phyloP scores from a whole-genome alignment of 1,140 invertebrate genomes.

The Drosophila tani region DNA sequence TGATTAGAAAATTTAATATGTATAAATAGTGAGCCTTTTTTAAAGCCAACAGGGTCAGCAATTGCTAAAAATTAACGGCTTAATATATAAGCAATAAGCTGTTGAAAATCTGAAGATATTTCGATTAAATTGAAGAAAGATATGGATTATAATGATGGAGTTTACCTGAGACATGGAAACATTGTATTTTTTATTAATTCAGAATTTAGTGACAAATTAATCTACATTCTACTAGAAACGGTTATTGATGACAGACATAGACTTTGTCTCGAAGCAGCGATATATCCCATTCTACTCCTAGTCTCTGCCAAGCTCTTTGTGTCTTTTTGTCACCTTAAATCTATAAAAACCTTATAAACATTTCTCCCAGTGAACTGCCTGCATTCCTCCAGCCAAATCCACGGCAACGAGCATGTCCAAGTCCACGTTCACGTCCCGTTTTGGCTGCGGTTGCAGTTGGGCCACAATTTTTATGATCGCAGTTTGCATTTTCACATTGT shows the following conservation, averaged over 20 bases:
- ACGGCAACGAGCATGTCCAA: constrained; percentile 53
- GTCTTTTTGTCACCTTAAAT: background rate
- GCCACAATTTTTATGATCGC: constrained; percentile 78
- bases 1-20: background rate
- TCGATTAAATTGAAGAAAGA: background rate
- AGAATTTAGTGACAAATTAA: no score
- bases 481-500: constrained; percentile 77
- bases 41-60: no score
- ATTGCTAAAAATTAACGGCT: no score
- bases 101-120: background rate
- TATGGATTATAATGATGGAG: background rate
- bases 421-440: constrained; percentile 62
- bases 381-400: constrained; percentile 49
- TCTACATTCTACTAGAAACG: no score
- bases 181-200: no score
- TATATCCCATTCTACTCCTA: background rate
- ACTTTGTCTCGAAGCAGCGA: no score
- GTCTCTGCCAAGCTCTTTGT: background rate
- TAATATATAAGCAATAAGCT: background rate
- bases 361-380: constrained; percentile 17
- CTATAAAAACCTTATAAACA: background rate
- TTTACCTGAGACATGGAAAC: no score
- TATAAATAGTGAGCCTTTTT: no score
- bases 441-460: constrained; percentile 62
- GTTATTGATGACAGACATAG: no score